Base-by-base conservation (phyloP, 2,797 vertebrate genomes). In the Poecile montanus region DNA sequence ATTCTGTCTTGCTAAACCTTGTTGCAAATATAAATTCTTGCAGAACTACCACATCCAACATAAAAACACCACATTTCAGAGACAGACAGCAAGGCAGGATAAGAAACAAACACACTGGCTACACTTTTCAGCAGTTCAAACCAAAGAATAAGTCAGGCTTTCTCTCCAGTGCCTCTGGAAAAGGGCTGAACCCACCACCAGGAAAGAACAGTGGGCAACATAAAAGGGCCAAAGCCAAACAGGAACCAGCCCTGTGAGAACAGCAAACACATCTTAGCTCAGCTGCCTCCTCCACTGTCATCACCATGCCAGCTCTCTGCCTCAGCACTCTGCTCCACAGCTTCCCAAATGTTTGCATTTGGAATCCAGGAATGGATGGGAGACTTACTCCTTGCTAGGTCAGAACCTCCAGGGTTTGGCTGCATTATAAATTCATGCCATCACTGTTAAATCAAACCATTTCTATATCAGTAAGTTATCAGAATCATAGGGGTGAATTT, bases 1-100 rank as follows among this genome's bases (percentile, higher is more conserved):
- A 91, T 68, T 85, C 72, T 79, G 42, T 80, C 93, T 51, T 11
- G 27, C 84, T 89, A 77, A 89, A 93, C 57, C 50, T 88, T 38
- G 44, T 38, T 45, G 60, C 0, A 0, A 70, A 88, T 66, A 88
- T 27, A 70, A 91, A 86, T 84, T 85, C 83, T 54, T 88, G 56
- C 30, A 40, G 67, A 93, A 57, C 56, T 45, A 74, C 38, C 16
- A 16, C 4, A 88, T 57, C 58, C 45, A 63, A n/a, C 8, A 20
- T 10, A 40, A 81, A 88, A 92, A n/a, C 32, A 47, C 23, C 45
- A 32, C 83, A 56, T 68, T 88, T 88, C 85, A 88, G 68, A 73
- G 82, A 57, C 62, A 86, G 66, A 3, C 60, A 91, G 85, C 51
- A 32, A 45, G 67, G n/a, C 48, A 53, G 62, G 65, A 81, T 3